These are phyloP conservation scores for Phortica variegata DNA, from an alignment of 1,140 invertebrate species.

Conservation along the genomic window DNA sequence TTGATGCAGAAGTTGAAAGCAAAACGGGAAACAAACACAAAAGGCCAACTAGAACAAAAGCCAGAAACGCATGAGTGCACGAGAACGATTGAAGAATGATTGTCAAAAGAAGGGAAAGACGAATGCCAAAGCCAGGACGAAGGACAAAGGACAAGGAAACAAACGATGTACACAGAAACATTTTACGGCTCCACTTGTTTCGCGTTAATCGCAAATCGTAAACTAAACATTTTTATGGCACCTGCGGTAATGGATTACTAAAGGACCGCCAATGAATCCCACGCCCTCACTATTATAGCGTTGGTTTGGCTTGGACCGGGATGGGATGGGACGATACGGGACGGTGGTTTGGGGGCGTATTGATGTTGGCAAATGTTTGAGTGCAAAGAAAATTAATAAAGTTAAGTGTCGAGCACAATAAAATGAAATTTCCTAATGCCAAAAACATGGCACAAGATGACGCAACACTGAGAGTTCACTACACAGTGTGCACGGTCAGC, in stretches of 20 bases:
- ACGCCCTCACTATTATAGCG: neutral
- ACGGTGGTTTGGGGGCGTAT: too few species aligned
- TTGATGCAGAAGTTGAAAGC: neutral
- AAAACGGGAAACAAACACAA: slow-evolving; percentile 17
- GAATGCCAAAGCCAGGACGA: too few species aligned
- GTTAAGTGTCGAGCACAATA: slow-evolving; percentile 52
- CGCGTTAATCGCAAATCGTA: slow-evolving; percentile 52
- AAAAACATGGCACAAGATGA: slow-evolving; percentile 2
- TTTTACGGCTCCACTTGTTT: slow-evolving; percentile 51
- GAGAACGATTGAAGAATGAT: too few species aligned
- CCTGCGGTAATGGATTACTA: slow-evolving; percentile 52
- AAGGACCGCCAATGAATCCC: slow-evolving; percentile 18
- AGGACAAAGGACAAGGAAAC: too few species aligned
- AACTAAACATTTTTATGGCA: slow-evolving; percentile 53
- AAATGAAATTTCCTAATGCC: slow-evolving; percentile 32
- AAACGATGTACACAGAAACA: too few species aligned
- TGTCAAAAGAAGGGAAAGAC: too few species aligned
- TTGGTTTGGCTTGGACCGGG: neutral
- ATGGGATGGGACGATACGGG: too few species aligned
- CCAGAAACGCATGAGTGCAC: too few species aligned
- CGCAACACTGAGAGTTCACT: neutral
- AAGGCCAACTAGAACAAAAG: slow-evolving; percentile 21
- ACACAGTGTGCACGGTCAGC: neutral
- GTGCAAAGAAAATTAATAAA: slow-evolving; percentile 48
- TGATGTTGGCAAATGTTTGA: slow-evolving; percentile 22